phyloP scores from a whole-genome alignment of 92 coral and sea anemone genomes.

The Phenganax stokvisi region DNA sequence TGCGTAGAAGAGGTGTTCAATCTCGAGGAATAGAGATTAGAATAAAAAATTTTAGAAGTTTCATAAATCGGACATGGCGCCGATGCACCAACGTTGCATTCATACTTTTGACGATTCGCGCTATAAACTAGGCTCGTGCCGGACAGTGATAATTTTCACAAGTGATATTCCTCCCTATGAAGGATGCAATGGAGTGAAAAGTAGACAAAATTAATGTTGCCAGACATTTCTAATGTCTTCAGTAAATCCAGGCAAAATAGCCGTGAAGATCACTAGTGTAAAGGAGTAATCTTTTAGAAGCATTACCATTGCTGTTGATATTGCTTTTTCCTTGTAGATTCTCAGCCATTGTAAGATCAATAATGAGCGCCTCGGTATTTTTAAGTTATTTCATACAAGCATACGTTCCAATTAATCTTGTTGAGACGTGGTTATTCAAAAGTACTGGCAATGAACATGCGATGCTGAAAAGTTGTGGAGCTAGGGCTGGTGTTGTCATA shows the following conservation, averaged over 20 bases:
- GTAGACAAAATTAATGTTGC: too few species aligned
- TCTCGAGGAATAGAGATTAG: too few species aligned
- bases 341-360: constrained; percentile 61
- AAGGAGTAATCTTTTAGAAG: not conserved
- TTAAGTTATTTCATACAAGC: constrained; percentile 86
- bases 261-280: not conserved
- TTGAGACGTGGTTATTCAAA: constrained; percentile 64
- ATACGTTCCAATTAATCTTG: constrained; percentile 75
- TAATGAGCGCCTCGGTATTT: constrained; percentile 62
- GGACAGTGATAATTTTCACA: too few species aligned
- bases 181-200: too few species aligned
- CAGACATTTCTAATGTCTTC: too few species aligned
- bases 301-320: not conserved
- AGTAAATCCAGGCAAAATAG: not conserved
- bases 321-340: constrained; percentile 49
- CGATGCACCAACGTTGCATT: too few species aligned
- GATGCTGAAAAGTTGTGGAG: constrained; percentile 46
- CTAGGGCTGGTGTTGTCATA: constrained; percentile 59
- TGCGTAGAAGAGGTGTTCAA: too few species aligned
- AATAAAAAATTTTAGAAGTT: too few species aligned
- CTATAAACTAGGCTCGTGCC: too few species aligned
- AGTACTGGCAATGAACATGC: constrained; percentile 45
- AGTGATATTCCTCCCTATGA: too few species aligned
- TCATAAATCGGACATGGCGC: too few species aligned
- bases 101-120: too few species aligned